These are phyloP conservation scores for Cyclophora albipunctata DNA, from an alignment of 2,888 invertebrate species.

Conservation along the genomic window DNA sequence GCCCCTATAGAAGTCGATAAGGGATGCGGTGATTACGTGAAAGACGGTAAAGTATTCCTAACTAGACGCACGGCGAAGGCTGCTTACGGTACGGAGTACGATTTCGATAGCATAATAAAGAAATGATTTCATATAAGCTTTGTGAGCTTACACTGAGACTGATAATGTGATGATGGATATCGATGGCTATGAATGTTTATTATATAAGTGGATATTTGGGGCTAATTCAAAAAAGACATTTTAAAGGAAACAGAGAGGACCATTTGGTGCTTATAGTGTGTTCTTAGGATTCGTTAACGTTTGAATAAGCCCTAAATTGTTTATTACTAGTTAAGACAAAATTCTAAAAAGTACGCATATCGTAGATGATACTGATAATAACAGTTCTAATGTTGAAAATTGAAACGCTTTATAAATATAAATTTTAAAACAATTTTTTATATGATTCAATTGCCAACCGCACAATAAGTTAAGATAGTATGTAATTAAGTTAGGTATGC, in stretches of 20 bases:
- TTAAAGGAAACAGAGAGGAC: conserved; percentile 24
- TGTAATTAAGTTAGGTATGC: conserved; percentile 14
- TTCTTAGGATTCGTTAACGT: conserved; percentile 24
- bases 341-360: conserved; percentile 50
- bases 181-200: conserved; percentile 34
- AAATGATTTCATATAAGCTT: conserved; percentile 54
- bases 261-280: conserved; percentile 25
- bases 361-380: conserved; percentile 43
- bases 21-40: conserved; percentile 51
- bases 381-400: conserved; percentile 34
- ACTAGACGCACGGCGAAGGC: conserved; percentile 54
- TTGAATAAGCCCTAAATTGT: conserved; percentile 29
- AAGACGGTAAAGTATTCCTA: conserved; percentile 49
- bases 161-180: conserved; percentile 60
- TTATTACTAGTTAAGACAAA: conserved; percentile 20
- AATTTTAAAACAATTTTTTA: conserved; percentile 21
- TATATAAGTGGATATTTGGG: conserved; percentile 29
- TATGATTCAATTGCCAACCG: conserved; percentile 51
- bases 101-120: conserved; percentile 55
- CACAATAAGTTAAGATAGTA: conserved; percentile 41
- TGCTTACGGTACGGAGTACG: conserved; percentile 42
- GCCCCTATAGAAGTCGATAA: conserved; percentile 46
- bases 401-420: conserved; percentile 47
- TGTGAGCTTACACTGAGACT: conserved; percentile 59
- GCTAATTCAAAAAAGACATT: conserved; percentile 21